Evolutionary conservation across 1,140 invertebrate genomes (phyloP).

Genomic region (Euborellia annulipes): DNA sequence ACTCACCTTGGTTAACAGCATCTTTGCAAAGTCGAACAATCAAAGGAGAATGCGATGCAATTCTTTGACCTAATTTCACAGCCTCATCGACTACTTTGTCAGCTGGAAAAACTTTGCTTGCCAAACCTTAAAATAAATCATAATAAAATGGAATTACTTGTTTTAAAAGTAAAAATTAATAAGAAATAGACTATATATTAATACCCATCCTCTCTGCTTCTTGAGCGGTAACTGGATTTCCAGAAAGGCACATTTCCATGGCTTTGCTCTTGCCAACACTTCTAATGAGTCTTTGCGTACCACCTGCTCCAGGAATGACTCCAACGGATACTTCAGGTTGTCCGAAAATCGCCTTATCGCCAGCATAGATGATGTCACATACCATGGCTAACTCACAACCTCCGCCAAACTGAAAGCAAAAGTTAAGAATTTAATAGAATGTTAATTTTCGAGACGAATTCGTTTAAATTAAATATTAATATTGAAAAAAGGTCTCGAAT

Average conservation of each 20-base stretch:
- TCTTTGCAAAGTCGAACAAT: slow-evolving; percentile 84
- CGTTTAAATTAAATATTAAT: too few species aligned
- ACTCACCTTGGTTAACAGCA: slow-evolving; percentile 64
- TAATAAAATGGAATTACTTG: too few species aligned
- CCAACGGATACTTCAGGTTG: slow-evolving; percentile 95
- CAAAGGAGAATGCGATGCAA: slow-evolving; percentile 76
- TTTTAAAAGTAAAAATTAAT: too few species aligned
- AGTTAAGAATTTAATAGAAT: too few species aligned
- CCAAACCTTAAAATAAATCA: too few species aligned
- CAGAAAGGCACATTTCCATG: slow-evolving; percentile 96
- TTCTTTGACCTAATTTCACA: slow-evolving; percentile 88
- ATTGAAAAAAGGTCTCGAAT: too few species aligned
- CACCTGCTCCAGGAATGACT: slow-evolving; percentile 95
- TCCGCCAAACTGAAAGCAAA: slow-evolving; percentile 63
- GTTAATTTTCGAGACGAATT: too few species aligned
- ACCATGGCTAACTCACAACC: slow-evolving; percentile 98
- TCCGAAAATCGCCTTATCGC: slow-evolving; percentile 93
- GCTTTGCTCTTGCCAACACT: slow-evolving; percentile 94
- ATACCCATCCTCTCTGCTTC: slow-evolving; percentile 79
- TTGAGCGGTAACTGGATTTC: slow-evolving; percentile 72
- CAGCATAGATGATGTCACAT: slow-evolving; percentile 98
- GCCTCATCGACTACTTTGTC: slow-evolving; percentile 78
- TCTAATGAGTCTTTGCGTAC: slow-evolving; percentile 82
- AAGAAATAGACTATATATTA: too few species aligned
- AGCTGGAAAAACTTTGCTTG: slow-evolving; percentile 81